Percentiles rank a stretch among this genome's conserved stretches.
Evolutionary conservation across 2,888 invertebrate genomes (phyloP).

Genomic region (Drosophila buzzatii): DNA sequence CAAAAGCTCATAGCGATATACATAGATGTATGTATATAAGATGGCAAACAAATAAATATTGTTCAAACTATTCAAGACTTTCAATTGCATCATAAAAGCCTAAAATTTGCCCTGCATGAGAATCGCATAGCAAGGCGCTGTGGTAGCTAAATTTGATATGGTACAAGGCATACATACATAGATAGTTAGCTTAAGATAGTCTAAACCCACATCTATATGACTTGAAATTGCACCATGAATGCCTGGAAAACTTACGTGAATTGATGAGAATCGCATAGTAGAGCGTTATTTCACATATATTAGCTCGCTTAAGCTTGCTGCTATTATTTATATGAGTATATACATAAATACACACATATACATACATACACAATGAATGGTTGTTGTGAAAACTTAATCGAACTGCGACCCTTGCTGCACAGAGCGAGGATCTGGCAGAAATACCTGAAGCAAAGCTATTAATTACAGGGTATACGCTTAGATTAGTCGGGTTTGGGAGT

Average conservation of each 20-base stretch:
- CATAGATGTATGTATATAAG: not conserved
- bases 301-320: not conserved
- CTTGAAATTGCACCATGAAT: not conserved
- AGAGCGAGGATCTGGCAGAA: not conserved
- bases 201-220: not conserved
- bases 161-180: not conserved
- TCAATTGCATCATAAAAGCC: not conserved
- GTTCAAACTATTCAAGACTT: too few relatives aligned
- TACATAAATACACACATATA: conserved; percentile 5
- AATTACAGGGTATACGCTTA: conserved; percentile 29
- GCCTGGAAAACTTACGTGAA: not conserved
- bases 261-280: conserved; percentile 2
- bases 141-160: not conserved
- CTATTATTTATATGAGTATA: not conserved
- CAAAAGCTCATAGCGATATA: not conserved
- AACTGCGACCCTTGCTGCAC: not conserved
- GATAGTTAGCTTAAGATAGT: not conserved
- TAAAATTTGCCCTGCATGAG: not conserved
- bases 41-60: not conserved
- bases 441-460: conserved; percentile 8
- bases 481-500: conserved; percentile 42
- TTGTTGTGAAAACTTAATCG: conserved; percentile 19
- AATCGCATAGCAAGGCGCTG: not conserved
- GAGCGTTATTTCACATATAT: not conserved
- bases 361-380: conserved; percentile 20